Evolutionary conservation across 2,797 vertebrate genomes (phyloP), one percentile per base, ranked within the genome.

Genomic region (Pempheris klunzingeri): DNA sequence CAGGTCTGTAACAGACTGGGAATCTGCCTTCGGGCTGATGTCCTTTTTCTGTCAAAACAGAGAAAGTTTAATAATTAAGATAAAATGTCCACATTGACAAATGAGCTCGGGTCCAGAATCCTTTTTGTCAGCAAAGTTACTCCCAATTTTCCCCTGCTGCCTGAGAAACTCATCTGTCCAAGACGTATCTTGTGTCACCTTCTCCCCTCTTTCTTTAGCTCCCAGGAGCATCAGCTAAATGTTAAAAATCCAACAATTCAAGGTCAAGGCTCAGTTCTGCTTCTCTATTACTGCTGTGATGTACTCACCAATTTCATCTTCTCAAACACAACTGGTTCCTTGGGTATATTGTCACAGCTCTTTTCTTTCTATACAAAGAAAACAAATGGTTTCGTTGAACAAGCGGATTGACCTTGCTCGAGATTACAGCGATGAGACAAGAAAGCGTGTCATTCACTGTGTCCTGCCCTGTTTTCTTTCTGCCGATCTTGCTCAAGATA

Each of bases 301-400:
- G n/a, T 5, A 78, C 93, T 93, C 91, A 99, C 98, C 97, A 96
- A 94, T 93, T 98, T 99, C 93, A 99, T 98, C 92, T 98, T 99
- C 94, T 99, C 97, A 91, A 99, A 99, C 83, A 99, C 95, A 69
- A 99, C 92, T 4, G 97, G 96, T 71, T 96, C 93, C 88, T 98
- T 99, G 47, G 93, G 94, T 57, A 95, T 95, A 10, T 95, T 93
- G 71, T 97, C 96, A 17, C 88, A 95, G 71, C 96, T 96, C 76
- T 97, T 98, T 91, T 99, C 98, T 95, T 98, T 99, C 98, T 99
- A 85, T 18, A 70, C 73, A 77, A 44, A 86, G 3, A 80, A 79
- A 83, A 80, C n/a, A 80, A 30, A 32, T 17, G 7, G 3, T 54
- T 65, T 55, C 47, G 24, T 58, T 74, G 39, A 68, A 7, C 63